Evolutionary conservation across 2,888 invertebrate genomes (phyloP).

Genomic region (Epirrhoe alternata): DNA sequence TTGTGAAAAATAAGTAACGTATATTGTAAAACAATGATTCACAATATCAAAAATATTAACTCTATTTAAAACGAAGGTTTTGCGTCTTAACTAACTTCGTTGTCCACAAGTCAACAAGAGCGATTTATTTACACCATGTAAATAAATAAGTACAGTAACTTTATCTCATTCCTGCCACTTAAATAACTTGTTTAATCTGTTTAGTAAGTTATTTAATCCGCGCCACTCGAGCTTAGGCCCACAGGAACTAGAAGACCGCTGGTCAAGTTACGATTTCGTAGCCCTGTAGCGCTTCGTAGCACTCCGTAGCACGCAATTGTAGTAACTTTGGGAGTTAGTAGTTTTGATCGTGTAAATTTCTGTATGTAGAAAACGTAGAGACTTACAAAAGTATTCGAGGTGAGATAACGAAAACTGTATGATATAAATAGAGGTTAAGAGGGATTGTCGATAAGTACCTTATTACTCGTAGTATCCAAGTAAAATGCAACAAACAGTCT

Average conservation of each 20-base stretch:
- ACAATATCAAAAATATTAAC: neutral
- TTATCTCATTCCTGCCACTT: slow-evolving; percentile 39
- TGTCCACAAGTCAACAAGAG: slow-evolving; percentile 14
- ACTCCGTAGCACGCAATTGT: neutral
- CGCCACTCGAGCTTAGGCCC: slow-evolving; percentile 13
- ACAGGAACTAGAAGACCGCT: slow-evolving; percentile 13
- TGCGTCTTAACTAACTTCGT: neutral
- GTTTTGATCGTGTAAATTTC: no score
- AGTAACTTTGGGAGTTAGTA: neutral
- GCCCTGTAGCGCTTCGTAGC: neutral
- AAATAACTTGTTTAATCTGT: slow-evolving; percentile 52
- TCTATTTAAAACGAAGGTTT: no score
- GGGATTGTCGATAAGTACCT: neutral
- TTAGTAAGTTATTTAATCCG: slow-evolving; percentile 49
- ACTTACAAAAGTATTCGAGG: no score
- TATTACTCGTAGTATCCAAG: neutral
- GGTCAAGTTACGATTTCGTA: neutral
- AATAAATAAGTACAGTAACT: slow-evolving; percentile 38
- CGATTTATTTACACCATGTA: slow-evolving; percentile 28
- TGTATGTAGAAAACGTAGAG: no score
- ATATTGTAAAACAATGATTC: no score
- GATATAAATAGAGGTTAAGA: no score
- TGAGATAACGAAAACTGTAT: no score
- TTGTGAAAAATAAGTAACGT: no score
- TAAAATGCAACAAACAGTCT: neutral